These are phyloP conservation scores for Protobothrops flavoviridis DNA, from an alignment of 2,113 vertebrate species.

Conservation along the genomic window DNA sequence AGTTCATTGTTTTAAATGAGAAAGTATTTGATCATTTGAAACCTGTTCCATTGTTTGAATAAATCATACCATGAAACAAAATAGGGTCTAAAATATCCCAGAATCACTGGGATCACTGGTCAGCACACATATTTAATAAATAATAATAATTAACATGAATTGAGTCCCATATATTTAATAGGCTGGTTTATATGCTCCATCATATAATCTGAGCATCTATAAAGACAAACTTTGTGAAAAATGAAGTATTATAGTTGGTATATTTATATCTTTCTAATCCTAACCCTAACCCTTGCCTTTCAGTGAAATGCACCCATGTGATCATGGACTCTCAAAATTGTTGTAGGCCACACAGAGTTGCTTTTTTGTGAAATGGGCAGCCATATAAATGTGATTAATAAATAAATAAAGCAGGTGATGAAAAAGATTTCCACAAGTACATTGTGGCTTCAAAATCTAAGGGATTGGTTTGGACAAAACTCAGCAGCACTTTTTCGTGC, in stretches of 20 bases:
- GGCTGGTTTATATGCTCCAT: neutral
- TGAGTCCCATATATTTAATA: neutral
- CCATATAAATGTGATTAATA: too few species aligned
- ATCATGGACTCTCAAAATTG: neutral
- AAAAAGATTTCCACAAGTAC: conserved; percentile 23
- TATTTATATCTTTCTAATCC: neutral
- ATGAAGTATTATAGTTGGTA: fast-evolving
- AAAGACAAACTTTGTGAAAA: neutral
- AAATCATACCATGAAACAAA: neutral
- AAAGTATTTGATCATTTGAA: neutral
- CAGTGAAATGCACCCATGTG: neutral
- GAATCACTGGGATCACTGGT: neutral
- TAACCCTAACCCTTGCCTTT: neutral
- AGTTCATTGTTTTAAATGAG: neutral
- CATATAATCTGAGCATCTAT: neutral
- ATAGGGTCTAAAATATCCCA: neutral
- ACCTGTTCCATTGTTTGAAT: neutral
- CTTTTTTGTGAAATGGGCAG: too few species aligned
- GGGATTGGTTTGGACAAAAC: too few species aligned
- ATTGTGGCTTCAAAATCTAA: too few species aligned
- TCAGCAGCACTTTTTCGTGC: too few species aligned
- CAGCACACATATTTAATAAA: neutral
- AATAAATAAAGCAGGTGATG: neutral
- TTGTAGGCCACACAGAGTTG: too few species aligned
- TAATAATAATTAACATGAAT: too few species aligned